Conservation (phyloP, 2,113 vertebrate species). For the Struthidea cinerea region DNA sequence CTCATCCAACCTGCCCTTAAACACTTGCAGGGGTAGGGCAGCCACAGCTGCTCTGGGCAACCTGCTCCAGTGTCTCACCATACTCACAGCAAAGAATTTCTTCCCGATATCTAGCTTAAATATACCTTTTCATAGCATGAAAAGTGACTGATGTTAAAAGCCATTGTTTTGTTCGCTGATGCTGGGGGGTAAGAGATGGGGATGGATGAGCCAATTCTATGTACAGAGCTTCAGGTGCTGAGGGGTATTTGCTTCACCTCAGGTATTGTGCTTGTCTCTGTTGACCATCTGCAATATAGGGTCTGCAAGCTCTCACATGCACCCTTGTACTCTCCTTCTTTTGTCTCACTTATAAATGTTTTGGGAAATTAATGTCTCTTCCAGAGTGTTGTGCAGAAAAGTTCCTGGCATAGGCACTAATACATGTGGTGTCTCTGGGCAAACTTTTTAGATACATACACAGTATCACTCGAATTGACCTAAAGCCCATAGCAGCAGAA, state of each 20-base stretch:
- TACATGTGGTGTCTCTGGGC: neutral
- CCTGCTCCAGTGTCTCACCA: neutral
- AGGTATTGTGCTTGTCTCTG: neutral
- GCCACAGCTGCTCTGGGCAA: neutral
- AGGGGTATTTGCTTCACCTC: neutral
- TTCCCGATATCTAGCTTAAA: neutral
- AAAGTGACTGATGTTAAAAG: neutral
- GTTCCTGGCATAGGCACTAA: neutral
- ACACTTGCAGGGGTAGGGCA: neutral
- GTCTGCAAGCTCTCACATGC: neutral
- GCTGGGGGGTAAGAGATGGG: neutral
- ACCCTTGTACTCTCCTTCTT: neutral
- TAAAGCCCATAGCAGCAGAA: neutral
- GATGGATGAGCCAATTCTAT: neutral
- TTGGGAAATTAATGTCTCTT: neutral
- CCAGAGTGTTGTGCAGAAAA: neutral
- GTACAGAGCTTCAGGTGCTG: neutral
- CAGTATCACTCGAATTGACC: neutral
- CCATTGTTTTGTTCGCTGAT: neutral
- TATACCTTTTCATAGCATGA: neutral
- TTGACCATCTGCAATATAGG: neutral
- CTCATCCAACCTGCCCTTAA: neutral
- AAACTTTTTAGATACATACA: neutral
- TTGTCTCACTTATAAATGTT: neutral
- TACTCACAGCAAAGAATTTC: neutral